Evolutionary conservation across 2,888 invertebrate species (phyloP), one percentile per base, ranked within the genome.

Genomic region (Linyphia triangularis): DNA sequence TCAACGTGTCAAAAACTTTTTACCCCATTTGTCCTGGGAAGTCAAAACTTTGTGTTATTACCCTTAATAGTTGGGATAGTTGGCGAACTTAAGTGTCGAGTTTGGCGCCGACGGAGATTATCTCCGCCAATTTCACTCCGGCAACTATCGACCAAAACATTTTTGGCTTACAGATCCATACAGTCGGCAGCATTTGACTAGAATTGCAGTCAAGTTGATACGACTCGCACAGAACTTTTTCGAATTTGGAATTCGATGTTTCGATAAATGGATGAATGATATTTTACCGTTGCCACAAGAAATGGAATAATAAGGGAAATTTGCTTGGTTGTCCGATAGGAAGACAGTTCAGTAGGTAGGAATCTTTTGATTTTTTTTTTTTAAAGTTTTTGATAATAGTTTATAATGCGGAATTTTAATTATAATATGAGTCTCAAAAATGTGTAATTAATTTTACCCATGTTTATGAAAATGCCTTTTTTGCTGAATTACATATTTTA

Each of bases 91-190:
- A 16, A 22, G 75, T 37, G 59, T 37, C 61, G 59, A 51, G 73
- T 61, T 77, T 77, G 75, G 75, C 75, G 75, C 37, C 37, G 24
- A 33, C 61, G 61, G n/a, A 73, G 73, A 73, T 73, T 73, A 73
- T 57, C 73, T 73, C 57, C 75, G 75, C 75, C 75, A 77, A 77
- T 61, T 61, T 33, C 69, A 69, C 69, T 37, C 30, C 59, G 24
- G 37, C 69, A 69, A 69, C 81, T 81, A 81, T 81, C 81, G 81
- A 81, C 81, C 81, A 81, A 81, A 81, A 78, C 69, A 81, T 67
- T 81, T 73, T 81, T 69, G 67, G 81, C 81, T 69, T 69, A 30
- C 69, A 37, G 51, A 59, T 69, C 69, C 69, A 69, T 59, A 81
- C 69, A 81, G 81, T 81, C 59, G 57, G 57, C 24, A 81, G 69